Base-by-base conservation (phyloP, 2,113 vertebrate genomes). In the Notothenia rossii region DNA sequence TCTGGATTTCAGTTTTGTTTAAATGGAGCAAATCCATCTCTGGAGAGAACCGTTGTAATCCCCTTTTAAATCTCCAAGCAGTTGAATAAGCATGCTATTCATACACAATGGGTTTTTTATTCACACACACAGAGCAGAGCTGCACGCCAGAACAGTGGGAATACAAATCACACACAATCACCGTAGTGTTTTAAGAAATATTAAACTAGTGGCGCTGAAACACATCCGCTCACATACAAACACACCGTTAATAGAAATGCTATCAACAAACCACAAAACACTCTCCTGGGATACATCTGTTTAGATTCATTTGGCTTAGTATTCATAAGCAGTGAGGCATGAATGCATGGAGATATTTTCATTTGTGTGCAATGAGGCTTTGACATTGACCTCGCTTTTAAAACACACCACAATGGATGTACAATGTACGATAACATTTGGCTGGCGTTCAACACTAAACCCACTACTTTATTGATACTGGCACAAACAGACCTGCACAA, bases 1-100 rank as follows among this genome's bases (percentile, higher is more conserved):
- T 72, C 63, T 82, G 81, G 85, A 89, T 88, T 86, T 85, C 22
- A 87, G 87, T 90, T 90, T 88, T 91, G 89, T 92, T 93, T 91
- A 91, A 93, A 93, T 82, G 33, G 83, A 84, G 87, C 54, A 92
- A 93, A 93, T 88, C 85, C 77, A 92, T 90, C 91, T 91, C 89
- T 81, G 80, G 93, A 91, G 91, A 88, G 77, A 89, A 84, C 83
- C 68, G 72, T 84, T 87, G 81, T 89, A 91, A 92, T 90, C 87
- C 85, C 56, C 54, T 81, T 86, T 77, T 80, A 87, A 89, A 90
- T 89, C 88, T 90, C 88, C 59, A 83, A 81, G 83, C 86, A 90
- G 85, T 79, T 86, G 80, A 93, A 90, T 88, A 82, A 90, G 74
- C 86, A 79, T 85, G 56, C 65, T 81, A 79, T 89, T 91, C 75